Conservation (phyloP, 2,888 invertebrate genomes). For the Philonicus albiceps region DNA sequence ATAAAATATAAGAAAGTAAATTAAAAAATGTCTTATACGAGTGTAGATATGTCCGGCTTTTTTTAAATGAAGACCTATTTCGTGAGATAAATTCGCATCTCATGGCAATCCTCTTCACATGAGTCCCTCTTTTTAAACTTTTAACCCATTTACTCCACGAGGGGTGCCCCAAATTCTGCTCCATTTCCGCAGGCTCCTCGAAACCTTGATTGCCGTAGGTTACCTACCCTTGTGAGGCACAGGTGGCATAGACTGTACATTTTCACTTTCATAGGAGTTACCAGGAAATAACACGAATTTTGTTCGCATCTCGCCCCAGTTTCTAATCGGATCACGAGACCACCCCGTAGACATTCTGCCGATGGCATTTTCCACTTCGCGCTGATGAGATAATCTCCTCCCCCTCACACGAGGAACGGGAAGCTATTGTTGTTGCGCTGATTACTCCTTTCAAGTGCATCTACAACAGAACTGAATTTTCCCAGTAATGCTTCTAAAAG, state of each 20-base stretch:
- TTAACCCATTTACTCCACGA: neutral
- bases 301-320: neutral
- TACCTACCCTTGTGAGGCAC: neutral
- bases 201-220: neutral
- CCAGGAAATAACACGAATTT: neutral
- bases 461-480: neutral
- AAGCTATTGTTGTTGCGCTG: neutral
- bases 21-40: too few relatives aligned
- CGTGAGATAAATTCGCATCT: neutral
- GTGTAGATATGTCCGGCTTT: too few relatives aligned
- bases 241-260: neutral
- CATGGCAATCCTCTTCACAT: neutral
- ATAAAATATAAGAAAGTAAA: too few relatives aligned
- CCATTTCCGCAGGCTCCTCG: neutral
- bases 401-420: neutral
- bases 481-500: neutral
- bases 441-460: neutral
- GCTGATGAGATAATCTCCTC: neutral
- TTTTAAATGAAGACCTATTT: neutral
- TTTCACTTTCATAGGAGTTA: neutral
- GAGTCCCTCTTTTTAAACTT: neutral
- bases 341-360: neutral
- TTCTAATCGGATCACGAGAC: neutral
- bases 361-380: neutral
- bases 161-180: neutral